phyloP scores from a whole-genome alignment of 1,140 invertebrate species.

The Planococcus citri region DNA sequence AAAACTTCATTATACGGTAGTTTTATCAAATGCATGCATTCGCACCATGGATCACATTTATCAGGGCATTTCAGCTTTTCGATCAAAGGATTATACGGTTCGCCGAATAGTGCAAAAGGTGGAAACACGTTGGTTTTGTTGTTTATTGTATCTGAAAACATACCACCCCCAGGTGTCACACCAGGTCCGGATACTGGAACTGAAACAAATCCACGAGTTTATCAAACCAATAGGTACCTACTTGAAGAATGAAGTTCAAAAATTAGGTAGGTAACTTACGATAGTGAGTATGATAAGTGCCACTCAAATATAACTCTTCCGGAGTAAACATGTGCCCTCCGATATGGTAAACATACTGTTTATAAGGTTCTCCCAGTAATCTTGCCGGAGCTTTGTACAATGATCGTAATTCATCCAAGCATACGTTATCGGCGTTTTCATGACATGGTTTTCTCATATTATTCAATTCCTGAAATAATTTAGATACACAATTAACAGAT shows the following conservation, averaged over 20 bases:
- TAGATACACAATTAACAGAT: neutral
- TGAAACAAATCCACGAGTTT: neutral
- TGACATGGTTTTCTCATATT: neutral
- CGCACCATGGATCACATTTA: conserved; percentile 10
- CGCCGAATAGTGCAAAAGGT: conserved; percentile 24
- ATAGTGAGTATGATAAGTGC: neutral
- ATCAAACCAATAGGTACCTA: neutral
- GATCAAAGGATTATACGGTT: conserved; percentile 23
- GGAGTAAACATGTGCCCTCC: neutral
- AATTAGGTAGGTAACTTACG: neutral
- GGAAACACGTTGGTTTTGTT: conserved; percentile 23
- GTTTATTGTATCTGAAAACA: conserved; percentile 23
- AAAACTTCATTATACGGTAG: conserved; percentile 21
- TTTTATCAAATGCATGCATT: neutral
- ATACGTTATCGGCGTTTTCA: neutral
- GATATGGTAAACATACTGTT: neutral
- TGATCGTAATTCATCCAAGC: neutral
- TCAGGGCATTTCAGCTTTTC: conserved; percentile 21
- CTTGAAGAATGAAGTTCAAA: neutral
- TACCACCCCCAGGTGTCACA: neutral
- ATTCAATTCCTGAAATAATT: neutral
- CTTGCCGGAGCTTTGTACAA: neutral
- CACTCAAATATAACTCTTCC: neutral
- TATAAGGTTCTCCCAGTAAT: neutral
- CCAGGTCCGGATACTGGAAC: neutral